phyloP scores from a whole-genome alignment of 2,888 invertebrate genomes.

The Caenorhabditis sp. region DNA sequence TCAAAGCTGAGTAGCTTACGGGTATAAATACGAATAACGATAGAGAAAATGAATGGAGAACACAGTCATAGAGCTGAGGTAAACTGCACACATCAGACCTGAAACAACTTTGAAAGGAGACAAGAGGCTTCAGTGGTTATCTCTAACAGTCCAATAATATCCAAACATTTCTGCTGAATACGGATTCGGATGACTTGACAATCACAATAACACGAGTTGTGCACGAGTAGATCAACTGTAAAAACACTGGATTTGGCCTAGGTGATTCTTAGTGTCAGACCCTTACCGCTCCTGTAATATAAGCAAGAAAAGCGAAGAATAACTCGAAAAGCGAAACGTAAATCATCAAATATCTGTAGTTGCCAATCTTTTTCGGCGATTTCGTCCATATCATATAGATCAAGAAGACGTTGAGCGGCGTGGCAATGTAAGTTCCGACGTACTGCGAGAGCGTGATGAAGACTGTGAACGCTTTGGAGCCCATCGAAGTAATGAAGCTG shows the following conservation, averaged over 20 bases:
- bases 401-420: constrained; percentile 18
- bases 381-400: constrained; percentile 25
- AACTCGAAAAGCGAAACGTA: constrained; percentile 30
- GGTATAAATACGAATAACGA: too few species aligned
- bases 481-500: not conserved
- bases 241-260: too few species aligned
- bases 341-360: constrained; percentile 36
- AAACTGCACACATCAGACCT: constrained; percentile 42
- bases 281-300: constrained; percentile 21
- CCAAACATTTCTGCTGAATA: constrained; percentile 29
- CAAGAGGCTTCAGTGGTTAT: too few species aligned
- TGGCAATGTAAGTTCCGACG: constrained; percentile 25
- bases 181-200: constrained; percentile 23
- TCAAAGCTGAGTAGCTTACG: too few species aligned
- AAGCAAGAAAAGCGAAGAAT: constrained; percentile 10
- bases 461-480: not conserved
- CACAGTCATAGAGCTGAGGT: constrained; percentile 31
- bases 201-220: constrained; percentile 37
- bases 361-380: constrained; percentile 28
- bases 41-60: constrained; percentile 44
- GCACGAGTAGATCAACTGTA: constrained; percentile 38
- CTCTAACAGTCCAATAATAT: constrained; percentile 29
- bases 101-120: not conserved
- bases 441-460: constrained; percentile 9
- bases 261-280: constrained; percentile 6